Evolutionary conservation across 1,140 invertebrate species (phyloP).

Genomic region (Thaumetopoea pityocampa): DNA sequence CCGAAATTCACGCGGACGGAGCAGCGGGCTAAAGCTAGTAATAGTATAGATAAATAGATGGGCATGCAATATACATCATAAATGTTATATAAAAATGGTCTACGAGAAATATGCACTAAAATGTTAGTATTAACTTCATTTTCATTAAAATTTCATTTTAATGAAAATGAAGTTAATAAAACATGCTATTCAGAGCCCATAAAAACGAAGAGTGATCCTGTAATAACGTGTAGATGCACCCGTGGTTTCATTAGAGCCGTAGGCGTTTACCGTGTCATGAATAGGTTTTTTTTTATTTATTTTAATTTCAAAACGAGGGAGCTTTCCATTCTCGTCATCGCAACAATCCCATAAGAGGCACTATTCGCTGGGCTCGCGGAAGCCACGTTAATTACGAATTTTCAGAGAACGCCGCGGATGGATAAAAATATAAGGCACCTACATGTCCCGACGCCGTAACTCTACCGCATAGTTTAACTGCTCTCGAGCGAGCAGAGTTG

Average conservation of each 20-base stretch:
- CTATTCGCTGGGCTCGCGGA: conserved; percentile 27
- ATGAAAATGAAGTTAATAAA: conserved; percentile 37
- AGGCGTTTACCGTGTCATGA: too few species aligned
- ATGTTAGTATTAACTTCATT: too few species aligned
- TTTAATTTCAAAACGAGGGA: conserved; percentile 25
- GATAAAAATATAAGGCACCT: conserved; percentile 43
- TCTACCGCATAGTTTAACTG: conserved; percentile 39
- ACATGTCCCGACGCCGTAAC: conserved; percentile 21
- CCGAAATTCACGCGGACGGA: too few species aligned
- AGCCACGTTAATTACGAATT: conserved; percentile 53
- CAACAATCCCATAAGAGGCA: conserved; percentile 40
- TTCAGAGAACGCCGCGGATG: conserved; percentile 28
- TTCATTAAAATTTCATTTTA: conserved; percentile 9
- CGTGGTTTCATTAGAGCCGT: conserved; percentile 44
- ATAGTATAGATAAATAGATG: too few species aligned
- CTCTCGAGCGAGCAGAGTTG: conserved; percentile 30
- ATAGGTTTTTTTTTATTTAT: too few species aligned
- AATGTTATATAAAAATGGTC: too few species aligned
- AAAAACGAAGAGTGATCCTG: conserved; percentile 35
- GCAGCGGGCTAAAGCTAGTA: too few species aligned
- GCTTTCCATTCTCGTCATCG: conserved; percentile 31
- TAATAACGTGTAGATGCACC: conserved; percentile 40
- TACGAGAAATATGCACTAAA: too few species aligned
- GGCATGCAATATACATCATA: too few species aligned
- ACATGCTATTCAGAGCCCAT: conserved; percentile 27